Percentiles rank a stretch among this genome's conserved stretches.
Evolutionary conservation across 2,888 invertebrate genomes (phyloP).

Genomic region (Gibbula magus): DNA sequence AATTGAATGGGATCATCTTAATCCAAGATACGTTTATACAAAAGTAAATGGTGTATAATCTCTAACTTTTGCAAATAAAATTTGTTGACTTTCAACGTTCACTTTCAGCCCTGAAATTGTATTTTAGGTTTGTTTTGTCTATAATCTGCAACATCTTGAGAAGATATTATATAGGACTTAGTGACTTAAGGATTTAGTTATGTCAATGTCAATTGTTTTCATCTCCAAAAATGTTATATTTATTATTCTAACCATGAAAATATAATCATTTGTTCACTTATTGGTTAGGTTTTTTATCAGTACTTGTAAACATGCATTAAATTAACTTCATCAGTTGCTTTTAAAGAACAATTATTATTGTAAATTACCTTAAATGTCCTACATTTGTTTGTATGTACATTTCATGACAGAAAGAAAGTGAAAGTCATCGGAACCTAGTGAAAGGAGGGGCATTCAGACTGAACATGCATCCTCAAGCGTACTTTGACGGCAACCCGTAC

Average conservation of each 20-base stretch:
- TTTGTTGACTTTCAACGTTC: background rate
- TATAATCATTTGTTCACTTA: background rate
- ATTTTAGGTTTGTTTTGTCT: background rate
- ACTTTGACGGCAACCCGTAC: slow-evolving; percentile 74
- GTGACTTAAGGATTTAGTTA: too few species aligned
- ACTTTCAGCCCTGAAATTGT: background rate
- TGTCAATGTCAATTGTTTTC: too few species aligned
- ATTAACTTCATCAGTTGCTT: too few species aligned
- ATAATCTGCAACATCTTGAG: background rate
- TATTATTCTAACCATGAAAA: too few species aligned
- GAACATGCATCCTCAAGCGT: slow-evolving; percentile 72
- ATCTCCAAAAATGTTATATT: too few species aligned
- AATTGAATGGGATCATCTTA: too few species aligned
- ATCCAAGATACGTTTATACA: background rate
- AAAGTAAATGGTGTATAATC: background rate
- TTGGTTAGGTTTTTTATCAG: slow-evolving; percentile 14
- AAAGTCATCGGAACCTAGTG: slow-evolving; percentile 66
- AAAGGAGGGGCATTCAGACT: slow-evolving; percentile 73
- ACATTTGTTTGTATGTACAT: too few species aligned
- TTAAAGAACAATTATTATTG: too few species aligned
- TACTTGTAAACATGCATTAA: too few species aligned
- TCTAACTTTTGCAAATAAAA: background rate
- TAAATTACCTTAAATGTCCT: too few species aligned
- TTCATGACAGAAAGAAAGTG: slow-evolving; percentile 66
- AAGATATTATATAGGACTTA: background rate